Evolutionary conservation across 2,888 invertebrate species (phyloP).

Genomic region (Homarus gammarus): DNA sequence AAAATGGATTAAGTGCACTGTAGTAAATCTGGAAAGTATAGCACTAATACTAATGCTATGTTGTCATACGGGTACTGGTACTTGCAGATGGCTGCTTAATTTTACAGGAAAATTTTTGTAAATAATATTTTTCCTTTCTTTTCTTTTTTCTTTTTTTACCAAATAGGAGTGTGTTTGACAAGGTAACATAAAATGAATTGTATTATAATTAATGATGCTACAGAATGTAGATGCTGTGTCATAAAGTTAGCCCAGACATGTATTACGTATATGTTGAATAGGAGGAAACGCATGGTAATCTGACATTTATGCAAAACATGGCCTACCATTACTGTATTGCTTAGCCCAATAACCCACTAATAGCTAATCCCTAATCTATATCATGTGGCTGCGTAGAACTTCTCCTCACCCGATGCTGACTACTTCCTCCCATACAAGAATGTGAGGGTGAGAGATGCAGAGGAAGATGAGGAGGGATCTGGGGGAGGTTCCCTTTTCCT

Average conservation of each 20-base stretch:
- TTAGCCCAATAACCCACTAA: conserved; percentile 56
- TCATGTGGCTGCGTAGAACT: conserved; percentile 55
- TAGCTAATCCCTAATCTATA: conserved; percentile 55
- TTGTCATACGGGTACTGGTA: neutral
- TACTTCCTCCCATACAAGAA: conserved; percentile 67
- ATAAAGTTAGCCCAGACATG: neutral
- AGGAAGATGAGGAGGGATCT: conserved; percentile 47
- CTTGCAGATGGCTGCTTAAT: neutral
- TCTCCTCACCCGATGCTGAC: conserved; percentile 61
- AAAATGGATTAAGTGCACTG: neutral
- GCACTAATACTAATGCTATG: no score
- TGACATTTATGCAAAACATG: conserved; percentile 8
- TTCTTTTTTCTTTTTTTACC: neutral
- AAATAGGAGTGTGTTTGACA: neutral
- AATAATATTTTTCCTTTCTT: neutral
- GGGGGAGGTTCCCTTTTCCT: conserved; percentile 16
- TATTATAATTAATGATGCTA: neutral
- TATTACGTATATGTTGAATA: neutral
- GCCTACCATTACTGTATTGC: conserved; percentile 10
- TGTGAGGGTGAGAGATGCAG: conserved; percentile 25
- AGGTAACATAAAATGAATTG: neutral
- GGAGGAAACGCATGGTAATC: neutral
- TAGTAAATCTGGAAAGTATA: no score
- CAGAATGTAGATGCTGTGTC: neutral
- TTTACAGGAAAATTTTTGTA: neutral